Base-by-base conservation (phyloP, 35 echinoderm and acorn worm genomes). In the Chiridota heheva region DNA sequence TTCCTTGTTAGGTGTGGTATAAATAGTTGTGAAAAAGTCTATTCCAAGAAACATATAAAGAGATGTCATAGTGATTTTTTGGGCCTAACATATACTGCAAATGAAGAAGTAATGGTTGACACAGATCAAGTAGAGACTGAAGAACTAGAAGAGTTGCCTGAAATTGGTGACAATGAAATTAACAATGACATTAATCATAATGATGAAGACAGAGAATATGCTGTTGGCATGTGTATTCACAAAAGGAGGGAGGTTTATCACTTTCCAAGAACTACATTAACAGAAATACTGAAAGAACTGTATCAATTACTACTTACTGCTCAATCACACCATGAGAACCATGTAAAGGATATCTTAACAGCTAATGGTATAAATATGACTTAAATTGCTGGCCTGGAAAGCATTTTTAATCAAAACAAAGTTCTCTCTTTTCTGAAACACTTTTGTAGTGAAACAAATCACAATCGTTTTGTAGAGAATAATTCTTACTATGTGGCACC, bases 371-470 rank as follows among this genome's bases (percentile, higher is more conserved):
- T 77, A 16, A 28, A 22, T 37, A 24, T 51, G 30, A 51, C 53
- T 7, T 10, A 38, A 77, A 51, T 77, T 34, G 45, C 13, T 12
- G 12, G 34, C 30, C 33, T 77, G 53, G 53, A 12, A 36, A 30
- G 58, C 29, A 77, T 7, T 3, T 15, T 77, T 29, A 29, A 51
- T 2, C 30, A 34, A 51, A 77, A 53, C 32, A 12, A 27, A 26
- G 15, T 38, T 16, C 44, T 77, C 26, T 18, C 30, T 53, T n/a
- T 77, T n/a, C 28, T 77, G 46, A 38, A 36, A 24, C 47, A 58
- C 7, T 77, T 77, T 77, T 27, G 44, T 27, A 77, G 44, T 34
- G 73, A 77, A 37, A 28, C 44, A 27, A 77, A 77, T 75, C 71
- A 75, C 47, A 28, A 30, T 24, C 53, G 32, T 16, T 76, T 77